phyloP scores from a whole-genome alignment of 1,140 invertebrate genomes.

The Ericerus pela region DNA sequence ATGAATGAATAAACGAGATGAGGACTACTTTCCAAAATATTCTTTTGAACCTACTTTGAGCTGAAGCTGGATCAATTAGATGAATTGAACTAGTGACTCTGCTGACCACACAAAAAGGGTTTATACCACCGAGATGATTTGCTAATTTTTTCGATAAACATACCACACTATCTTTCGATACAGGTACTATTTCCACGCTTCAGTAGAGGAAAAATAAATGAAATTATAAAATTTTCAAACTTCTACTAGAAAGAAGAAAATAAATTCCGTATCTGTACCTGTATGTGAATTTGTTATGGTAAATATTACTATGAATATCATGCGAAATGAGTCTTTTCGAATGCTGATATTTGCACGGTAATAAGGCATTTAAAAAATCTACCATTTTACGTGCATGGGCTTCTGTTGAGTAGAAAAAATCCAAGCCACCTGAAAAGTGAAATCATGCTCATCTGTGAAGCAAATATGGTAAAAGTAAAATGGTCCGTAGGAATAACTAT shows the following conservation, averaged over 20 bases:
- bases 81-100: slow-evolving; percentile 80
- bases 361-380: slow-evolving; percentile 74
- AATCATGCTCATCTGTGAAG: background rate
- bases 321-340: slow-evolving; percentile 95
- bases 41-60: slow-evolving; percentile 53
- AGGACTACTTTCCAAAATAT: slow-evolving; percentile 8
- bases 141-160: slow-evolving; percentile 79
- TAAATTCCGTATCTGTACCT: slow-evolving; percentile 27
- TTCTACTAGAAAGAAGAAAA: slow-evolving; percentile 1
- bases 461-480: slow-evolving; percentile 13
- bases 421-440: slow-evolving; percentile 65
- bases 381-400: slow-evolving; percentile 87
- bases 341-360: slow-evolving; percentile 72
- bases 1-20: background rate
- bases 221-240: background rate
- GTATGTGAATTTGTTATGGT: slow-evolving; percentile 90
- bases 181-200: slow-evolving; percentile 87
- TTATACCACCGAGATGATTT: slow-evolving; percentile 81
- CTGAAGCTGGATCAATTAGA: slow-evolving; percentile 82
- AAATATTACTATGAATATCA: slow-evolving; percentile 91
- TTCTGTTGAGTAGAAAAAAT: slow-evolving; percentile 88
- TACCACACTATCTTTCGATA: slow-evolving; percentile 92
- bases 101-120: slow-evolving; percentile 73
- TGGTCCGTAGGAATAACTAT: slow-evolving; percentile 13
- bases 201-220: slow-evolving; percentile 23